These are phyloP conservation scores for Neodiprion pinetum DNA, from an alignment of 1,140 invertebrate genomes.

Conservation along the genomic window DNA sequence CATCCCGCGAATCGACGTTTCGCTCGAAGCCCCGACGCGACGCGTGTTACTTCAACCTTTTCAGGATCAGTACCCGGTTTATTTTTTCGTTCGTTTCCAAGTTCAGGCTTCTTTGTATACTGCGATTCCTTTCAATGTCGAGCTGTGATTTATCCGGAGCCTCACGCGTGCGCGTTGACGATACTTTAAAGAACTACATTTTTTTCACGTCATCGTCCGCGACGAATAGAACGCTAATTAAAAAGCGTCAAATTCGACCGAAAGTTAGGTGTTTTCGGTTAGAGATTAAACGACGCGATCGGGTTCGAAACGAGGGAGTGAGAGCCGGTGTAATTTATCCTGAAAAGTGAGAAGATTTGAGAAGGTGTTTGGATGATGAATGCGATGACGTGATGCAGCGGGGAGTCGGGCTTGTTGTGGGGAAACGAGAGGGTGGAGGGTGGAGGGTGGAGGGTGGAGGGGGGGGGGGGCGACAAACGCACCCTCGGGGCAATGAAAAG, in stretches of 20 bases:
- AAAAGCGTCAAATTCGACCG: not conserved
- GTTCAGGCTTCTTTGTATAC: no score
- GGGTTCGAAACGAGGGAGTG: not conserved
- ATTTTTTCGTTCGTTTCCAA: no score
- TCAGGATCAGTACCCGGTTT: no score
- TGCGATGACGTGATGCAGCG: conserved; percentile 31
- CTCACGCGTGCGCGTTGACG: no score
- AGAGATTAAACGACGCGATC: not conserved
- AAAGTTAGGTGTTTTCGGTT: not conserved
- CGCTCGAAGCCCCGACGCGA: no score
- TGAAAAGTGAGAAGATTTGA: conserved; percentile 14
- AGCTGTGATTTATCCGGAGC: no score
- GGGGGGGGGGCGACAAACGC: not conserved
- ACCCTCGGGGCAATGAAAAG: conserved; percentile 23
- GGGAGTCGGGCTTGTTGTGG: not conserved
- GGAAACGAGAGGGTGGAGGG: not conserved
- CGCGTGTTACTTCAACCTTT: no score
- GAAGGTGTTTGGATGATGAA: conserved; percentile 44
- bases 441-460: not conserved
- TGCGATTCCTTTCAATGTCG: no score
- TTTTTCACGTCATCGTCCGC: no score
- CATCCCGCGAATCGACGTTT: conserved; percentile 22
- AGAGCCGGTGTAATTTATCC: not conserved
- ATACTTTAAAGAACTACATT: no score
- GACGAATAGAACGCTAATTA: not conserved